phyloP scores from a whole-genome alignment of 1,140 invertebrate genomes.

The Chironomus tepperi region DNA sequence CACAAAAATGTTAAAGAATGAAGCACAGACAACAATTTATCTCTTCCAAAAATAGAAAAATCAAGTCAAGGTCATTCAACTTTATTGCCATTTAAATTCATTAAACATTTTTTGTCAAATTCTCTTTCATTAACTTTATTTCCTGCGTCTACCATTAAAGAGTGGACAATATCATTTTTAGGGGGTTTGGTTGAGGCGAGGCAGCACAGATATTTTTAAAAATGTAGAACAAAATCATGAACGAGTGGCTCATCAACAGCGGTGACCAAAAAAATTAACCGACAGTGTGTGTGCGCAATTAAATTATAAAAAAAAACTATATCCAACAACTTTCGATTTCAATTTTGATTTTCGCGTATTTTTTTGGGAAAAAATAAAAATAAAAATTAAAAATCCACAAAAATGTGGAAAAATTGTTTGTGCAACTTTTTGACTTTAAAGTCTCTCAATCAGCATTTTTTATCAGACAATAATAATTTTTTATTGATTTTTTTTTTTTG shows the following conservation, averaged over 20 bases:
- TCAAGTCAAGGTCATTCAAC: slow-evolving; percentile 7
- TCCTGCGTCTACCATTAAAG: background rate
- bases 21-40: no score
- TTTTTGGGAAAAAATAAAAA: background rate
- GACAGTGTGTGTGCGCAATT: background rate
- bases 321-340: slow-evolving; percentile 7
- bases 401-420: no score
- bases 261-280: background rate
- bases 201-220: background rate
- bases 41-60: background rate
- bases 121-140: no score
- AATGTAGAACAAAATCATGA: slow-evolving; percentile 8
- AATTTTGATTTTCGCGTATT: background rate
- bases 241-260: slow-evolving; percentile 5
- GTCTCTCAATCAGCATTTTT: no score
- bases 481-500: no score
- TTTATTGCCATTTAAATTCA: background rate
- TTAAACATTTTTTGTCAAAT: background rate
- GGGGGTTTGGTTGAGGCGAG: background rate
- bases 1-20: no score
- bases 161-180: background rate
- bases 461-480: no score
- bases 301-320: slow-evolving; percentile 1
- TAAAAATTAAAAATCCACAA: no score
- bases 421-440: no score